Base-by-base conservation (phyloP, 2,797 vertebrate genomes). In the Urosaurus nigricauda region DNA sequence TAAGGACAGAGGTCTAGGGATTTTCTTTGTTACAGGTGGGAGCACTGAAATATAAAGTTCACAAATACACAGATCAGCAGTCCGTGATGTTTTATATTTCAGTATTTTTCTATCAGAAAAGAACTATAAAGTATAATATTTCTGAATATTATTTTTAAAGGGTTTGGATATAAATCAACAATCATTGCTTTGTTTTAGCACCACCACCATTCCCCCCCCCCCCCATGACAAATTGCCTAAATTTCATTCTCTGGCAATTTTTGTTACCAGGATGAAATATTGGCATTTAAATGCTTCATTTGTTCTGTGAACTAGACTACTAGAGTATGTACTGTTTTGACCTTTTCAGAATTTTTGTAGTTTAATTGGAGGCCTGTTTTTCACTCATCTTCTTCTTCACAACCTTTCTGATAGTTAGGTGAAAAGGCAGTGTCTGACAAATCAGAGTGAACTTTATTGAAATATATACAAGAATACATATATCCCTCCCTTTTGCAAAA, bases 301-400 rank as follows among this genome's bases (percentile, higher is more conserved):
- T 93, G 90, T 84, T 94, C 51, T 91, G 5, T 71, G 29, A 91
- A 92, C 78, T 84, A 85, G 86, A 90, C 78, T 86, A 87, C 24
- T 91, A 88, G 29, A 68, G 86, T 56, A 74, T 84, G 9, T 91
- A 94, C 87, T 91, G 89, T 92, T 95, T 91, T 93, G 51, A 87
- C 90, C 86, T 95, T 95, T 95, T 89, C 60, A 84, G 83, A 92
- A 87, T 85, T 91, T n/a, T 47, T 92, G 32, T 63, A 93, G 35
- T 93, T 95, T 94, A 94, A 89, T 70, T 89, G 85, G 87, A 79
- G 89, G 37, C 89, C 21, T 90, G 65, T 71, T 94, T 93, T 86
- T 13, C 32, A 86, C 47, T 77, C 53, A 68, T 91, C 87, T 89
- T 88, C 85, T 82, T 89, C 87, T 92, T 84, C 89, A 51, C 17